These are phyloP conservation scores for Rallus crepitans DNA, from an alignment of 2,797 vertebrate genomes.

Conservation along the genomic window DNA sequence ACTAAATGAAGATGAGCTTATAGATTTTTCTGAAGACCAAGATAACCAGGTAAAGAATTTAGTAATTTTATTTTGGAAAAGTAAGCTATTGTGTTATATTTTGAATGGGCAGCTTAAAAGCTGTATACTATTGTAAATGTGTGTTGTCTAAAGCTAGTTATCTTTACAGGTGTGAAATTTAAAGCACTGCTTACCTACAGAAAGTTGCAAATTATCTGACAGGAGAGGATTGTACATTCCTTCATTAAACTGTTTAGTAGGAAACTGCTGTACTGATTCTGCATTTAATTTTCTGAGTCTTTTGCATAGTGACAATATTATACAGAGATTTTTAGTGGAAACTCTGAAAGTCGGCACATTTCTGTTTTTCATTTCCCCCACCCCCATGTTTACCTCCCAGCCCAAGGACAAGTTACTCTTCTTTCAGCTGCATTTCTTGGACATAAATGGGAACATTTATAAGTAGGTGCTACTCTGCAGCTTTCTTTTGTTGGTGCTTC, in stretches of 20 bases:
- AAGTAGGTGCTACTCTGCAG: not conserved
- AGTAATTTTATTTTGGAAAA: not conserved
- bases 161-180: not conserved
- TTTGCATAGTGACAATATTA: not conserved
- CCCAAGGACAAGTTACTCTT: not conserved
- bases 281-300: not conserved
- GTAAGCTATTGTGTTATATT: not conserved
- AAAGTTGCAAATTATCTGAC: not conserved
- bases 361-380: not conserved
- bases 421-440: not conserved
- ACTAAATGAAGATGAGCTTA: constrained; percentile 84
- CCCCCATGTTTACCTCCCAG: not conserved
- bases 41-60: constrained; percentile 88
- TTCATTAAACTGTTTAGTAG: not conserved
- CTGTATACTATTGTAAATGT: not conserved
- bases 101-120: not conserved
- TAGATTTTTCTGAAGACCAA: constrained; percentile 92
- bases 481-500: not conserved
- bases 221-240: not conserved
- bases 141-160: not conserved
- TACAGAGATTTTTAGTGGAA: not conserved
- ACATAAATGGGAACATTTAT: not conserved
- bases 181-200: not conserved
- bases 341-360: not conserved
- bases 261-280: not conserved